Evolutionary conservation across 2,113 vertebrate genomes (phyloP).

Genomic region (Rana temporaria): DNA sequence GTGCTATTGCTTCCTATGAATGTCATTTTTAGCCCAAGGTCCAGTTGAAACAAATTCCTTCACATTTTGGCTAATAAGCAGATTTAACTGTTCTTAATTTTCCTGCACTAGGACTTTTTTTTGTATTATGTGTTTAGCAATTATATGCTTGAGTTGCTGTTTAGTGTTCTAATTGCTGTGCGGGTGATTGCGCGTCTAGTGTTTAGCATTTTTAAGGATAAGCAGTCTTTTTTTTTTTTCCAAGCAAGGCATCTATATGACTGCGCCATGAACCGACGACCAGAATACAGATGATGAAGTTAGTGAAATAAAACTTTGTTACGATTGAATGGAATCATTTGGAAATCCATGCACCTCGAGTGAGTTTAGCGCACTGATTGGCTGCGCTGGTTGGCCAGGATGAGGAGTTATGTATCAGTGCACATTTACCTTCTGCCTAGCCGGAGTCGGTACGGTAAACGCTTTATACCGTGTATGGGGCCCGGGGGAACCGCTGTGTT

Average conservation of each 20-base stretch:
- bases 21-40: too few relatives aligned
- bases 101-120: conserved; percentile 21
- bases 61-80: conserved; percentile 2
- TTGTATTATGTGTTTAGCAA: conserved; percentile 43
- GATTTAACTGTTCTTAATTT: conserved; percentile 7
- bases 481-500: conserved; percentile 14
- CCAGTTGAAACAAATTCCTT: too few relatives aligned
- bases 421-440: conserved; percentile 47
- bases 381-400: conserved; percentile 21
- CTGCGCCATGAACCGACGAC: background rate
- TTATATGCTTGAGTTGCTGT: conserved; percentile 21
- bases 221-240: background rate
- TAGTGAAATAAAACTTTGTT: conserved; percentile 44
- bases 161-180: conserved; percentile 6
- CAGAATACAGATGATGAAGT: conserved; percentile 36
- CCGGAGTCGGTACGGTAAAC: conserved; percentile 28
- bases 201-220: conserved; percentile 39
- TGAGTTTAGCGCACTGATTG: conserved; percentile 48
- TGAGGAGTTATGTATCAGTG: conserved; percentile 48
- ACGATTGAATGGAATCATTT: conserved; percentile 34
- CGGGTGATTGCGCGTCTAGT: conserved; percentile 34
- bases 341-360: conserved; percentile 10
- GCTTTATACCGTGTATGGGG: conserved; percentile 23
- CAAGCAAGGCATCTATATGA: background rate
- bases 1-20: too few relatives aligned